These are phyloP conservation scores for Drosophila quasianomalipes DNA, from an alignment of 2,888 invertebrate species.

Conservation along the genomic window DNA sequence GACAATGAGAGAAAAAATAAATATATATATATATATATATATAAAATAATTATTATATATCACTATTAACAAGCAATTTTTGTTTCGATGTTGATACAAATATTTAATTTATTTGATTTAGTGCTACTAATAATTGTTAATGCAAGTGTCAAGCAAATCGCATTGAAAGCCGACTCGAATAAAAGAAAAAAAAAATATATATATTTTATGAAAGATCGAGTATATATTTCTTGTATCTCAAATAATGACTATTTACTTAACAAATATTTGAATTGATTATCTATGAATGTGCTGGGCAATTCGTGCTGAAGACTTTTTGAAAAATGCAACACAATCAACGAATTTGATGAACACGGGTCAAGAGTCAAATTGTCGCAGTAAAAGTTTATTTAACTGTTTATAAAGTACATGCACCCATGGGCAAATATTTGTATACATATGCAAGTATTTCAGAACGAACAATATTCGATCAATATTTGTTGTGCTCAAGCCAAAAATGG, in stretches of 20 bases:
- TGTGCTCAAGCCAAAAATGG: neutral
- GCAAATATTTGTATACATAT: slow-evolving; percentile 13
- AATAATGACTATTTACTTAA: neutral
- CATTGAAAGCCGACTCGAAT: neutral
- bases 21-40: neutral
- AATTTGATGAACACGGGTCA: neutral
- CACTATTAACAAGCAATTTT: neutral
- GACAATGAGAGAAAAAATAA: neutral
- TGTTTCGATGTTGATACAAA: neutral
- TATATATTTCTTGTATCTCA: neutral
- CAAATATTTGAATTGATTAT: neutral
- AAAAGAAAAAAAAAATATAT: neutral
- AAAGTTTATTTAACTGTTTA: slow-evolving; percentile 1
- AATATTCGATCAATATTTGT: slow-evolving; percentile 7
- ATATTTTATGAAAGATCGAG: neutral
- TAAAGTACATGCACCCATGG: neutral
- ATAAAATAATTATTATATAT: neutral
- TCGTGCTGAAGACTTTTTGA: neutral
- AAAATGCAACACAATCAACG: neutral
- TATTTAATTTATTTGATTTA: neutral
- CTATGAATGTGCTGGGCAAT: neutral
- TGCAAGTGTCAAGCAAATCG: neutral
- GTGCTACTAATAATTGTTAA: neutral
- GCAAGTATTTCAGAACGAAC: slow-evolving; percentile 9
- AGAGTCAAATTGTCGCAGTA: neutral